Base-by-base conservation (phyloP, 2,888 invertebrate species). In the Meiosimyza platycephala region DNA sequence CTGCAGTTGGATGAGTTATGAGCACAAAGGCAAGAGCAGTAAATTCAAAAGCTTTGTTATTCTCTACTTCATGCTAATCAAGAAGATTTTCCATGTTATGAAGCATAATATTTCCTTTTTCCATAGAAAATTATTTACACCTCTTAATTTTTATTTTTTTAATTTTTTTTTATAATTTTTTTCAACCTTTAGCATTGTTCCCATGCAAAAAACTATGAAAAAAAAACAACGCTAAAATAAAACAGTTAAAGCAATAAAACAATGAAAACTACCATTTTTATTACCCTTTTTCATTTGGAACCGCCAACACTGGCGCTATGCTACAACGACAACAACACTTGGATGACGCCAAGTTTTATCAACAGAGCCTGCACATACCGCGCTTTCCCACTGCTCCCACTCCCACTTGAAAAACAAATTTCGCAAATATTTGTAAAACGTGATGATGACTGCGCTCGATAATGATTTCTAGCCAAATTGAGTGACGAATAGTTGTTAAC, bases 361-460 rank as follows among this genome's bases (percentile, higher is more conserved):
- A n/a, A 62, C 16, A 40, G 16, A 47, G 16, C 16, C 13, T 9
- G 15, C 18, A 16, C 59, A 13, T 28, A 13, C 16, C 22, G 22
- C 22, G 59, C 62, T 16, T 16, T 62, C 13, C 18, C 55, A 16
- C 22, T n/a, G n/a, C n/a, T 57, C 16, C 47, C 40, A 47, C 47
- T 63, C 18, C 63, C 47, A 47, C 47, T 48, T 48, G 12, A 18
- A 40, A 6, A 16, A 16, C 40, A 40, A 16, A 64, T 54, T 55
- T 67, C 47, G 67, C 67, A 67, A 67, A 67, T 67, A 67, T 67
- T 67, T 55, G 67, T 57, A 57, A 67, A 67, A 67, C 67, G 67
- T 67, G 67, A 55, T 55, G 67, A 67, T 67, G 67, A 40, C 54
- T 54, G 18, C 40, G 12, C 15, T 22, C 57, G 67, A 67, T 67